phyloP scores from a whole-genome alignment of 2,113 vertebrate genomes.

The Amblyornis subalaris region DNA sequence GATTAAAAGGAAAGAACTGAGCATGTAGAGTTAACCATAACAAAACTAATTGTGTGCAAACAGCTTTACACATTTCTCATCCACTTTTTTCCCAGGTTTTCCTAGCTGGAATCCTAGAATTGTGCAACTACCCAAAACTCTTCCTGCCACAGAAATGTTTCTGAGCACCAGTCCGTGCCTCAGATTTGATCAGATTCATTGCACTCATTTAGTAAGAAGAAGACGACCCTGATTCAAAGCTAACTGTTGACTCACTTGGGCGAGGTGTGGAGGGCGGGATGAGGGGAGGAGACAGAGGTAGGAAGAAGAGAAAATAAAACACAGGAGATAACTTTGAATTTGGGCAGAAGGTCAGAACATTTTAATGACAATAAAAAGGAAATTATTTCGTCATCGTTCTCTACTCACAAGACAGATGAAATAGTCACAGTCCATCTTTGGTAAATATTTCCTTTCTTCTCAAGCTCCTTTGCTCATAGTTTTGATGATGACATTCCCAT shows the following conservation, averaged over 20 bases:
- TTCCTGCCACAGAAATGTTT: not conserved
- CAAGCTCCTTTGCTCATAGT: not conserved
- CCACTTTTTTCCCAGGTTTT: not conserved
- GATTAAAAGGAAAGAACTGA: not conserved
- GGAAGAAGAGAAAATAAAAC: not conserved
- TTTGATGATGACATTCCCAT: not conserved
- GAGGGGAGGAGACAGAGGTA: not conserved
- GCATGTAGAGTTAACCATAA: not conserved
- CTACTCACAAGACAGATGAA: not conserved
- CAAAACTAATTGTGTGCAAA: not conserved
- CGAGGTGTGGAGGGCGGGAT: fast-evolving
- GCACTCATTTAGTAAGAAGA: not conserved
- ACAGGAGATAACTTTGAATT: not conserved
- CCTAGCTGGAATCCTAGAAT: not conserved
- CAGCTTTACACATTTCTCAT: not conserved
- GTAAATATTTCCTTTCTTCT: not conserved
- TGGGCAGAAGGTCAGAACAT: not conserved
- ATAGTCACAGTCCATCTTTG: not conserved
- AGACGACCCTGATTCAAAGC: not conserved
- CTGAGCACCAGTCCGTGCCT: not conserved
- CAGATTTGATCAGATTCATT: not conserved
- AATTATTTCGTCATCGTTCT: not conserved
- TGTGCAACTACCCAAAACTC: not conserved
- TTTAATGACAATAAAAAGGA: not conserved
- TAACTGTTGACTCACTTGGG: not conserved